These are phyloP conservation scores for Iselma pallidipennis DNA, from an alignment of 2,888 invertebrate species.

Conservation along the genomic window DNA sequence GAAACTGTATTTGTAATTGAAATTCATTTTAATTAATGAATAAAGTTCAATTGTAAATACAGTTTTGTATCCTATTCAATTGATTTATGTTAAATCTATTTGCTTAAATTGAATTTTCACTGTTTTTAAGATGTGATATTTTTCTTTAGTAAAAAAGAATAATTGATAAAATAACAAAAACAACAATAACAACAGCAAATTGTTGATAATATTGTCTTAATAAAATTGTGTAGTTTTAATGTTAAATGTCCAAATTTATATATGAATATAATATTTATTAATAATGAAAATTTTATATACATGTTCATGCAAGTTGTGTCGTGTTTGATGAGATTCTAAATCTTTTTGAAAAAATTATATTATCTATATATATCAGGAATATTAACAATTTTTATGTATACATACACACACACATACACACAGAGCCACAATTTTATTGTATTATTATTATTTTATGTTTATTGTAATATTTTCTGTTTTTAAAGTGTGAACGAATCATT, in stretches of 20 bases:
- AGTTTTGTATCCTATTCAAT: no score
- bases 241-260: constrained; percentile 25
- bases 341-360: background rate
- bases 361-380: background rate
- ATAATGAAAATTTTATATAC: constrained; percentile 16
- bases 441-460: background rate
- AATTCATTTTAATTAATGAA: no score
- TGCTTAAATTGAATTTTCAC: constrained; percentile 28
- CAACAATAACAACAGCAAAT: background rate
- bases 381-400: background rate
- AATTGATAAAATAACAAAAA: constrained; percentile 5
- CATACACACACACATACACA: background rate
- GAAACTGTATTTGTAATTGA: no score
- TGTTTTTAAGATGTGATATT: constrained; percentile 30
- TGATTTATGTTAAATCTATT: constrained; percentile 2
- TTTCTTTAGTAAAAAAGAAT: constrained; percentile 22
- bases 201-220: constrained; percentile 10
- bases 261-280: constrained; percentile 11
- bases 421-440: background rate
- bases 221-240: constrained; percentile 13
- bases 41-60: no score
- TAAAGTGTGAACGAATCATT: constrained; percentile 12
- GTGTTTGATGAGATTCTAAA: constrained; percentile 6
- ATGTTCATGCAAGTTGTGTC: constrained; percentile 16
- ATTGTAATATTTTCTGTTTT: background rate